Base-by-base conservation (phyloP, 2,113 vertebrate species). In the Upupa epops region DNA sequence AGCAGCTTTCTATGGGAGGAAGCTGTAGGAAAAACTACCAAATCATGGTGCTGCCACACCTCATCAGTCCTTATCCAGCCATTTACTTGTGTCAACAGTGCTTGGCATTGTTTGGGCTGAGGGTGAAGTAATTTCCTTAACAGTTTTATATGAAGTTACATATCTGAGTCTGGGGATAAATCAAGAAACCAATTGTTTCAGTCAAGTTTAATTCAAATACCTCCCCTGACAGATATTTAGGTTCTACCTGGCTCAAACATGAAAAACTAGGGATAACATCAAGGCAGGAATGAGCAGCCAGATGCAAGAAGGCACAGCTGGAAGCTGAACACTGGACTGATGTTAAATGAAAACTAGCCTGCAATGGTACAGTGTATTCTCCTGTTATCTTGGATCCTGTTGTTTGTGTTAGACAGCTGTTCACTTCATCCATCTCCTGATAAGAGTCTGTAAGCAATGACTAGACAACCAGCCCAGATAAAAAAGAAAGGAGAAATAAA, bases 301-400 rank as follows among this genome's bases (percentile, higher is more conserved):
- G 69, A 60, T 28, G 46, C n/a, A 72, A 60, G 46, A 52, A 34
- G 32, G 29, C 37, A 52, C 19, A 24, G 21, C 21, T 28, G 58
- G 54, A 82, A 92, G 25, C 7, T 49, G 36, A 80, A 29, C 4
- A 25, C 19, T 69, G 25, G 48, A 16, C 29, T 51, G 56, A 49
- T 46, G 28, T 54, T 55, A 42, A 68, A 32, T 42, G 24, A 58
- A 86, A 36, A 95, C 90, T 95, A 92, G 98, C 97, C 97, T 98
- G 97, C 13, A 82, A 74, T 42, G 92, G 75, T 11, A 95, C 75
- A 12, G 97, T 97, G 86, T 96, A 95, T 96, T 98, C 98, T 51
- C 97, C 97, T 49, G 93, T n/a, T 89, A 40, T 98, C 98, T 97
- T 98, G 98, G 76, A 98, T 88, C 64, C 96, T 70, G 25, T 77